Base-by-base conservation (phyloP, 2,888 invertebrate genomes). In the Synergus itoensis region DNA sequence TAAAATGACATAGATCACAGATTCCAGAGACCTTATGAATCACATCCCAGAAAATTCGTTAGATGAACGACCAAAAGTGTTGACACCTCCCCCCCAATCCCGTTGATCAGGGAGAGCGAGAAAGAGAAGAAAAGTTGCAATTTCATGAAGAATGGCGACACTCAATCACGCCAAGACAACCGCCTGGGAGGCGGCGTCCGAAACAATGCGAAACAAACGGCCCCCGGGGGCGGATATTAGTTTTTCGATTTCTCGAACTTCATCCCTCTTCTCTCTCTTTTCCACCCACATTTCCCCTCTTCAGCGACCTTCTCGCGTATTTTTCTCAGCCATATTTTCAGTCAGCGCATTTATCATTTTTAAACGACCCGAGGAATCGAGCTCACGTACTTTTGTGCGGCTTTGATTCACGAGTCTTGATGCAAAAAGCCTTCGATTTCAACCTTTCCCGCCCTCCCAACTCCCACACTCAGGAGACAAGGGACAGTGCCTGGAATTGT, bases 141-240 rank as follows among this genome's bases (percentile, higher is more conserved):
- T 64, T 82, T 86, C 86, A 91, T 91, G 88, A 92, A 91, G 88
- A 90, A 92, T 91, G 88, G 91, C 87, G 89, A 90, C 88, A 91
- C 92, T 92, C 91, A 90, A 92, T 92, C 92, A 92, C 89, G 87
- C 88, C 89, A 89, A 90, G 91, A 90, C 89, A 90, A 88, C 88
- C 86, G 87, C 86, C 87, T 84, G 86, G 86, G 87, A 86, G 85
- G 81, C 84, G 84, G 86, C 84, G 89, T 86, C 90, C 90, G 89
- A 92, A 92, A 92, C 92, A 92, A 92, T 92, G 87, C 91, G 90
- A 92, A 92, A 92, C 91, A 92, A 92, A 92, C 91, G 91, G 90
- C 89, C 90, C 86, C 86, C 89, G 87, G 88, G 88, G 89, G 87
- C 91, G 92, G 92, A 92, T 92, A 92, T 92, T 92, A 92, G 91